Conservation (phyloP, 2,113 vertebrate species). For the Platanista minor region DNA sequence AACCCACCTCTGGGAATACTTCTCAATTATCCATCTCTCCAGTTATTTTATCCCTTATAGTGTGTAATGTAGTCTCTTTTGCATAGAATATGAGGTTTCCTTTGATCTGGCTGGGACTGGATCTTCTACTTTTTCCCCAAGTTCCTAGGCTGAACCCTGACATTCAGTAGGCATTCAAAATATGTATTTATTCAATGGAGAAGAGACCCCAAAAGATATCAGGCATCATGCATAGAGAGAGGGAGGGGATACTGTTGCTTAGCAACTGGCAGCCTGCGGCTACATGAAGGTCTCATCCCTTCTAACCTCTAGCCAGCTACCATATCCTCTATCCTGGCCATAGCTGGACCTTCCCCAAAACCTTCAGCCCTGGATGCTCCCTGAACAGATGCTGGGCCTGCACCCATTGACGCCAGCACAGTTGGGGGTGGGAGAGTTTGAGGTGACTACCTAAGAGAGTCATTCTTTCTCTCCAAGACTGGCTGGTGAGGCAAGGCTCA, state of each 20-base stretch:
- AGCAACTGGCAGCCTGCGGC: background rate
- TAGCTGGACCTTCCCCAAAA: background rate
- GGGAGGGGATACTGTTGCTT: constrained; percentile 17
- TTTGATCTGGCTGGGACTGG: background rate
- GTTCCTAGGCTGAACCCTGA: background rate
- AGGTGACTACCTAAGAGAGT: too few relatives aligned
- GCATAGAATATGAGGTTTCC: background rate
- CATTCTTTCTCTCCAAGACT: background rate
- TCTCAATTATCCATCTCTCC: background rate
- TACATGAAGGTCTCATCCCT: background rate
- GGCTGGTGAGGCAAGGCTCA: background rate
- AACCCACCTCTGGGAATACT: background rate
- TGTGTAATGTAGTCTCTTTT: background rate
- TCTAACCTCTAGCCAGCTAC: background rate
- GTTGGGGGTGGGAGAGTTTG: background rate
- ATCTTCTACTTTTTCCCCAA: background rate
- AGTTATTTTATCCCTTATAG: background rate
- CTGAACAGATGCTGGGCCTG: background rate
- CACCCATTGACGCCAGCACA: background rate
- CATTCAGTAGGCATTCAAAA: background rate
- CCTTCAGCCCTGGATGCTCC: background rate
- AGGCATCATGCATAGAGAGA: background rate
- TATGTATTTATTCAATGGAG: background rate
- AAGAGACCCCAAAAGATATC: background rate
- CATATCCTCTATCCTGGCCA: background rate